Evolutionary conservation across 2,797 vertebrate genomes (phyloP), one percentile per base, ranked within the genome.

Genomic region (Enteromius trimaculatus): DNA sequence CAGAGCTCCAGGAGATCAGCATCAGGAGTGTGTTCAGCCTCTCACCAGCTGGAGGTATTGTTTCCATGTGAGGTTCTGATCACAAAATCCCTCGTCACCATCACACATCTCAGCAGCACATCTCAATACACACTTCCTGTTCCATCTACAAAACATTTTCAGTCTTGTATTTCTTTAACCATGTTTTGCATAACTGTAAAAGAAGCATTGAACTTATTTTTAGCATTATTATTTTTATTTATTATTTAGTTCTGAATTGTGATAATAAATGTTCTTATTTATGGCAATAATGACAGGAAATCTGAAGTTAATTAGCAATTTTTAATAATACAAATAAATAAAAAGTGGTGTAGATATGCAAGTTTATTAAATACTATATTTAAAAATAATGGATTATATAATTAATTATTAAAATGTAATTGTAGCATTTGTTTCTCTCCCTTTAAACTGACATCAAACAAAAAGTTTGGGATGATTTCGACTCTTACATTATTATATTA

Each of bases 1-100:
- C 71, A 82, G 55, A 31, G 62, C 47, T 76, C 58, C n/a, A 26
- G 37, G 8, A 55, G 71, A 66, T 76, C 62, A 76, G 9, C 16
- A 16, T 5, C 34, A 5, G 31, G 31, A 34, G 4, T 0, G 34
- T 34, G 34, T 34, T 34, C 31, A 31, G 31, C 31, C 2, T 31
- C 31, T 31, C 31, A 31, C 31, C 31, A 34, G 34, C 34, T 37
- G 34, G 34, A n/a, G n/a, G n/a, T n/a, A n/a, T n/a, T n/a, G n/a
- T n/a, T n/a, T n/a, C n/a, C n/a, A n/a, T n/a, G n/a, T n/a, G n/a
- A n/a, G n/a, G n/a, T n/a, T n/a, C n/a, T n/a, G n/a, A n/a, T n/a
- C n/a, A n/a, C n/a, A n/a, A 29, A 29, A 29, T n/a, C n/a, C n/a
- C n/a, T n/a, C n/a, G n/a, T n/a, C n/a, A n/a, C n/a, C n/a, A n/a